Evolutionary conservation across 2,113 vertebrate genomes (phyloP), one percentile per base, ranked within the genome.

Genomic region (Hippolais icterina): DNA sequence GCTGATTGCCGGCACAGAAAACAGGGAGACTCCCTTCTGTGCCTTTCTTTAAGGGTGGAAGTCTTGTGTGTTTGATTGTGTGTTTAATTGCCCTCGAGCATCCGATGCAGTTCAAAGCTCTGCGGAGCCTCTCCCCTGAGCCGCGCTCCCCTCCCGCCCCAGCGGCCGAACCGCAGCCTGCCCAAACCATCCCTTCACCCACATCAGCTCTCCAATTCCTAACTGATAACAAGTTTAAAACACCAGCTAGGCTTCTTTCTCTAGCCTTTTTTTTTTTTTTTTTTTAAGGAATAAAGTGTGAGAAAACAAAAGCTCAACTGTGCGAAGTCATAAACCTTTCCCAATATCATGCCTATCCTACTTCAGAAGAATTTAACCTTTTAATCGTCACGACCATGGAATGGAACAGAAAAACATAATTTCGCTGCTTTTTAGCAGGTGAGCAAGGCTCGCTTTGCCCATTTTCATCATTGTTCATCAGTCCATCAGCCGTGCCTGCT

Each of bases 31-130:
- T 97, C 96, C 95, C 93, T 93, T 89, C 83, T 21, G 71, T 33
- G 91, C 87, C 88, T 96, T 94, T 97, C 96, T 97, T 91, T 87
- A n/a, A 89, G 94, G 69, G 65, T 88, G 94, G 90, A 93, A 94
- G 91, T 83, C 83, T 70, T 16, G 61, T n/a, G 86, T 83, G 53
- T 95, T 95, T 95, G 87, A 97, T 93, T 91, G 92, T n/a, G 86
- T 82, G 53, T 95, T 96, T 96, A 88, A 97, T 94, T 91, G 92
- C 89, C 87, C 93, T 46, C 25, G 3, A 92, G 87, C 89, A 93
- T 77, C 92, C 84, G 64, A 94, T 82, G 46, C 75, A 46, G 60
- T 21, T 91, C 63, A 89, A 66, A 83, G 97, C 84, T 68, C 41
- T 17, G 80, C 4, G 5, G 54, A 89, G 59, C 78, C 75, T 42